Evolutionary conservation across 2,888 invertebrate species (phyloP).

Genomic region (Suillia variegata): DNA sequence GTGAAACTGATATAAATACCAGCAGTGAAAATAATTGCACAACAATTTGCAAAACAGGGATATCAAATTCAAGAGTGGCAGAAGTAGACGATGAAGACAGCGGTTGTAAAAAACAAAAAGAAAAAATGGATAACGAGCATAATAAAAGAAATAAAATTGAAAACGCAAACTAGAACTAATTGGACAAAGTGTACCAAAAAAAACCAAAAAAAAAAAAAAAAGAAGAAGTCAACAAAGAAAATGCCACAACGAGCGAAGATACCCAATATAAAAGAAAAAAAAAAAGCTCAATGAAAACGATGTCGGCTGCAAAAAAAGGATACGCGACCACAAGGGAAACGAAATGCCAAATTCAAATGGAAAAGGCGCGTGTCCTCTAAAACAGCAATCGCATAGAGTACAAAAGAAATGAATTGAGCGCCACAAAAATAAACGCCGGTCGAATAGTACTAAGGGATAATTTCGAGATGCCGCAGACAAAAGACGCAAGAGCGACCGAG

Average conservation of each 20-base stretch:
- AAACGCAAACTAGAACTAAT: constrained; percentile 49
- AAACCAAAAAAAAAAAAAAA: background rate
- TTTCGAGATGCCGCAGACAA: background rate
- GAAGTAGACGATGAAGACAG: background rate
- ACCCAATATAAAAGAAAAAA: too few relatives aligned
- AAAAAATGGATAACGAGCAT: constrained; percentile 52
- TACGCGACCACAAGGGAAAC: background rate
- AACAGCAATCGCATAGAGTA: too few relatives aligned
- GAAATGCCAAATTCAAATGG: background rate
- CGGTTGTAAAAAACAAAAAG: constrained; percentile 25
- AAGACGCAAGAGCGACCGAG: constrained; percentile 14
- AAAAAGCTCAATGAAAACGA: constrained; percentile 14
- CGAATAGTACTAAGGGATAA: too few relatives aligned
- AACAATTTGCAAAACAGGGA: constrained; percentile 51
- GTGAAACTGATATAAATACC: constrained; percentile 14
- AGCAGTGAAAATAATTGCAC: constrained; percentile 43
- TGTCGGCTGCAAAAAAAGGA: background rate
- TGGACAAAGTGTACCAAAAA: constrained; percentile 42
- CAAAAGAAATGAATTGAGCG: too few relatives aligned
- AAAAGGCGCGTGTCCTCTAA: background rate
- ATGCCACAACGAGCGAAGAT: background rate
- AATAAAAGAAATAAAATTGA: constrained; percentile 51
- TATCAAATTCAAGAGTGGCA: constrained; percentile 44
- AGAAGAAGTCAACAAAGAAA: background rate
- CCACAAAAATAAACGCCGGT: too few relatives aligned